Evolutionary conservation across 2,113 vertebrate genomes (phyloP).

Genomic region (Mirounga angustirostris): DNA sequence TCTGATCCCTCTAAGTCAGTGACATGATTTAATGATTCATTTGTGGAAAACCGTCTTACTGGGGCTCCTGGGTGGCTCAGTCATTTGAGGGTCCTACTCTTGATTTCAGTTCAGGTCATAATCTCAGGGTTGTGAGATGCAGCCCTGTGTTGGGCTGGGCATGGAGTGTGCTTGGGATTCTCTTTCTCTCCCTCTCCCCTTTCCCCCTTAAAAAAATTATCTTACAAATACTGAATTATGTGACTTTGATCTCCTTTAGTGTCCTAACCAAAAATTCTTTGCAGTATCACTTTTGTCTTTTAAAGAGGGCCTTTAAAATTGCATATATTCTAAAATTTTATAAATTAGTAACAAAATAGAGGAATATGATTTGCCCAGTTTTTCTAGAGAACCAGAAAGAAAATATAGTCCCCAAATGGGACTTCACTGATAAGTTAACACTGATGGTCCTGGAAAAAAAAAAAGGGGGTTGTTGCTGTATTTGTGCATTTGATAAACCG

Average conservation of each 20-base stretch:
- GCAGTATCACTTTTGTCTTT: background rate
- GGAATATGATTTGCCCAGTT: background rate
- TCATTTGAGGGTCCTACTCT: background rate
- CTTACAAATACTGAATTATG: background rate
- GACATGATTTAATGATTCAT: background rate
- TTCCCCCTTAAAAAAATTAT: background rate
- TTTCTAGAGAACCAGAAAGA: background rate
- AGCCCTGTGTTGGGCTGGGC: background rate
- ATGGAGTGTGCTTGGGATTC: background rate
- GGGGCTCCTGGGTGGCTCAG: background rate
- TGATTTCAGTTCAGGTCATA: background rate
- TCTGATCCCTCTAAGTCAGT: background rate
- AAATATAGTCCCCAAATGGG: background rate
- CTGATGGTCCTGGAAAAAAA: background rate
- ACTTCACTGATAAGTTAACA: background rate
- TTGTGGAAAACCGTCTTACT: background rate
- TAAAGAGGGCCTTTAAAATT: background rate
- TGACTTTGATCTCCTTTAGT: background rate
- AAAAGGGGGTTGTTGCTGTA: background rate
- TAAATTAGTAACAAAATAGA: background rate
- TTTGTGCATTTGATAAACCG: background rate
- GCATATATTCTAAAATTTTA: background rate
- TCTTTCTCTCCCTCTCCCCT: background rate
- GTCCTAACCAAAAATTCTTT: background rate
- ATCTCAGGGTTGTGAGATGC: background rate